Evolutionary conservation across 2,888 invertebrate genomes (phyloP).

Genomic region (Gisinianus flammeolus): DNA sequence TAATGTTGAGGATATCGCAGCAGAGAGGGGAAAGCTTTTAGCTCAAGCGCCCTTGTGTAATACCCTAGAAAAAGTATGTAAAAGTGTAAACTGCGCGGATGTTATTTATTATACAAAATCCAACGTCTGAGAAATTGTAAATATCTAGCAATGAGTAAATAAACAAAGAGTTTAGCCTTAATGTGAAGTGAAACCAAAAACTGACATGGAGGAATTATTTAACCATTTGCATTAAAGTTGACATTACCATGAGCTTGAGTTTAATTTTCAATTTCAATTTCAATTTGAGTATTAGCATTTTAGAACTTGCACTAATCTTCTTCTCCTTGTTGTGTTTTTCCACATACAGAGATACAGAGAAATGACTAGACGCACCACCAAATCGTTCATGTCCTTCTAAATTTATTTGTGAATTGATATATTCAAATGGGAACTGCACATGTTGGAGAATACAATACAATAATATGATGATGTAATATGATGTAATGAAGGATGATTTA

Average conservation of each 20-base stretch:
- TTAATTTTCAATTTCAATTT: neutral
- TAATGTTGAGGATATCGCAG: too few species aligned
- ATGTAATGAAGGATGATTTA: neutral
- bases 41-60: too few species aligned
- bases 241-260: neutral
- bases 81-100: neutral
- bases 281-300: neutral
- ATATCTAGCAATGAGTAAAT: neutral
- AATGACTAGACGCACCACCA: too few species aligned
- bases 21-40: too few species aligned
- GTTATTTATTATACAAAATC: neutral
- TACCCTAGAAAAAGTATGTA: too few species aligned
- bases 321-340: neutral
- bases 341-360: neutral
- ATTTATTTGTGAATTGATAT: neutral
- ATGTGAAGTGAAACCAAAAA: neutral
- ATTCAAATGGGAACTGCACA: neutral
- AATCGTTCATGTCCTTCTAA: too few species aligned
- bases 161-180: neutral
- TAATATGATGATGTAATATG: neutral
- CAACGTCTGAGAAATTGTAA: neutral
- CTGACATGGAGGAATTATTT: neutral
- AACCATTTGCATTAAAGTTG: neutral
- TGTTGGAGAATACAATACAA: neutral
- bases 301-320: neutral